Evolutionary conservation across 2,797 vertebrate genomes (phyloP).

Genomic region (Intellagama lesueurii): DNA sequence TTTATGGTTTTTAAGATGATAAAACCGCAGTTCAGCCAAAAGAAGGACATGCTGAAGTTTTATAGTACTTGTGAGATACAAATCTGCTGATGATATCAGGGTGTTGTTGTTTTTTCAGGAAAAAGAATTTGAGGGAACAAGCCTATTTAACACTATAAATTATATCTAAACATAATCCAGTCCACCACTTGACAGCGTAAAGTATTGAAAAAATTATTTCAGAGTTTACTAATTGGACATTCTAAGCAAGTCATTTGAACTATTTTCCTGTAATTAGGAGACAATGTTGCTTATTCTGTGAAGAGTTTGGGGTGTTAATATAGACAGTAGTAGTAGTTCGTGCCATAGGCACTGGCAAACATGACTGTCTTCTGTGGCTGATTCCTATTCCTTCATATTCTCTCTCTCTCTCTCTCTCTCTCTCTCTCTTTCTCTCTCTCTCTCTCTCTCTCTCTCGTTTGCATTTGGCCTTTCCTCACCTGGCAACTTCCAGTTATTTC

Average conservation of each 20-base stretch:
- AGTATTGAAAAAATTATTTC: background rate
- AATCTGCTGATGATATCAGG: background rate
- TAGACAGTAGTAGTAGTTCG: background rate
- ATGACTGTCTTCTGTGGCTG: background rate
- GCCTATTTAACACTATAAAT: accelerated
- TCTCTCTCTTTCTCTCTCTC: background rate
- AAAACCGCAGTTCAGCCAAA: conserved; percentile 19
- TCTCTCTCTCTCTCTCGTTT: too few relatives aligned
- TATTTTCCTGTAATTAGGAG: background rate
- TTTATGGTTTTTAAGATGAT: background rate
- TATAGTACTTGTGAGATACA: accelerated
- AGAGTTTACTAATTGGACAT: background rate
- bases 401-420: too few relatives aligned
- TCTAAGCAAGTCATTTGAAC: background rate
- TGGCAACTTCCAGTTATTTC: background rate
- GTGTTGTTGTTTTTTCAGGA: background rate
- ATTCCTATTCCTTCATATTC: background rate
- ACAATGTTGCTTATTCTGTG: background rate
- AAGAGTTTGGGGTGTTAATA: background rate
- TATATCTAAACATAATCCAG: background rate
- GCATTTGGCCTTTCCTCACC: background rate
- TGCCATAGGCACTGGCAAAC: background rate
- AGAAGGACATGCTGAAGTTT: background rate
- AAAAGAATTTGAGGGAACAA: background rate
- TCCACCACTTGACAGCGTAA: background rate